Percentiles rank a stretch among this genome's conserved stretches.
phyloP scores from a whole-genome alignment of 2,113 vertebrate genomes.

The Gambusia holbrooki region DNA sequence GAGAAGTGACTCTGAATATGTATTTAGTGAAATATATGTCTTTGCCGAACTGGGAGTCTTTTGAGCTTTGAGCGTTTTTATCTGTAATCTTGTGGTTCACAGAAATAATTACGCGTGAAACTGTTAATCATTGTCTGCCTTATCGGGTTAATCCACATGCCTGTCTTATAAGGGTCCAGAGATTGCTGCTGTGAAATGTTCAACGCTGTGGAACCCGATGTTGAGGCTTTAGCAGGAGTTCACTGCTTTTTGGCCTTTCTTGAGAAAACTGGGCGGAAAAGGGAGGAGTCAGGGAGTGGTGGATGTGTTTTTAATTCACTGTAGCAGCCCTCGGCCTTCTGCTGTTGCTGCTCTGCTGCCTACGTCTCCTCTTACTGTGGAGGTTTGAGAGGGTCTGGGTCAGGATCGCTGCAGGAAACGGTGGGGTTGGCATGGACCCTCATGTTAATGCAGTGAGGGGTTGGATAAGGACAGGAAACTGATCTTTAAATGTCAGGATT shows the following conservation, averaged over 20 bases:
- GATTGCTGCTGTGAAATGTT: conserved; percentile 23
- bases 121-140: conserved; percentile 11
- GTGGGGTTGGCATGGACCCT: not conserved
- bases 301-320: conserved; percentile 72
- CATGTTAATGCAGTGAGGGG: conserved; percentile 12
- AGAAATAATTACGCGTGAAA: not conserved
- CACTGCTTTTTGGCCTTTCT: conserved; percentile 31
- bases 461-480: conserved; percentile 11
- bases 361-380: conserved; percentile 25
- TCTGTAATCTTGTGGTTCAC: not conserved
- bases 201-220: conserved; percentile 20
- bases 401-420: not conserved
- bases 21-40: conserved; percentile 7
- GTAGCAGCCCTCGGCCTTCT: conserved; percentile 28
- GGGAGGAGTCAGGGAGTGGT: conserved; percentile 54
- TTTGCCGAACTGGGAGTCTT: not conserved
- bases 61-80: not conserved
- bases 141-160: not conserved
- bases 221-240: conserved; percentile 24
- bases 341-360: conserved; percentile 28
- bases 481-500: not conserved
- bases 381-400: conserved; percentile 29
- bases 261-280: conserved; percentile 32
- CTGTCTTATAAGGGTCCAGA: conserved; percentile 9
- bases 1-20: conserved; percentile 19